Conservation (phyloP, 2,888 invertebrate genomes). For the Xestia rhomboidea region DNA sequence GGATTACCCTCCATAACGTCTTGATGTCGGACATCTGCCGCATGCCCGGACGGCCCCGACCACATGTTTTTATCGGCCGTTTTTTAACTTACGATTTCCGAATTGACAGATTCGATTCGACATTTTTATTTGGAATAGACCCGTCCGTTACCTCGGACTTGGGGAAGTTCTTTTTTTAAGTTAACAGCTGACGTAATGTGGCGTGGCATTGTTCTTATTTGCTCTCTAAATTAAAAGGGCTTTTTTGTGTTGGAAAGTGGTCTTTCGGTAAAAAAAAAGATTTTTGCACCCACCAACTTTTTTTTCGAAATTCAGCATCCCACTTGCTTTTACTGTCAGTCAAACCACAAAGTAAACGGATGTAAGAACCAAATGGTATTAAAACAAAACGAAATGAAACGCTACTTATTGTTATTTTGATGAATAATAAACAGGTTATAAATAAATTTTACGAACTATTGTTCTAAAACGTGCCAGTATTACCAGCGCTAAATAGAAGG, state of each 20-base stretch:
- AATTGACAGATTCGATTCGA: constrained; percentile 75
- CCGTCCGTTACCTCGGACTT: constrained; percentile 37
- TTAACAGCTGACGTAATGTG: constrained; percentile 49
- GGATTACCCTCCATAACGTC: constrained; percentile 87
- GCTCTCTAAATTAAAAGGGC: constrained; percentile 24
- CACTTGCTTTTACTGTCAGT: too few relatives aligned
- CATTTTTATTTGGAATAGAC: constrained; percentile 69
- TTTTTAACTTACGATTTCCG: constrained; percentile 79
- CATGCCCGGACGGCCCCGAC: constrained; percentile 73
- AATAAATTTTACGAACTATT: constrained; percentile 58
- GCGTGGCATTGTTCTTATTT: constrained; percentile 32
- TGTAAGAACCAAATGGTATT: constrained; percentile 12
- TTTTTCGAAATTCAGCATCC: too few relatives aligned
- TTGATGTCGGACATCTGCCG: constrained; percentile 87
- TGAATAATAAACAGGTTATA: constrained; percentile 55
- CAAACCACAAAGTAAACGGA: constrained; percentile 12
- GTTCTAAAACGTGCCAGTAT: constrained; percentile 47
- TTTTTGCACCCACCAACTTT: background rate
- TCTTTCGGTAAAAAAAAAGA: background rate
- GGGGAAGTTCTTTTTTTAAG: constrained; percentile 50
- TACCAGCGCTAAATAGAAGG: constrained; percentile 45
- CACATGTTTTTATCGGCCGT: constrained; percentile 83
- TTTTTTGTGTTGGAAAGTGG: constrained; percentile 17
- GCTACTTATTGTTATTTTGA: constrained; percentile 48
- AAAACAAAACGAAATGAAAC: constrained; percentile 30